A percentile compares a stretch with the other conserved stretches of the same genome.
Conservation (phyloP, 2,888 invertebrate species). For the Ditula angustiorana region DNA sequence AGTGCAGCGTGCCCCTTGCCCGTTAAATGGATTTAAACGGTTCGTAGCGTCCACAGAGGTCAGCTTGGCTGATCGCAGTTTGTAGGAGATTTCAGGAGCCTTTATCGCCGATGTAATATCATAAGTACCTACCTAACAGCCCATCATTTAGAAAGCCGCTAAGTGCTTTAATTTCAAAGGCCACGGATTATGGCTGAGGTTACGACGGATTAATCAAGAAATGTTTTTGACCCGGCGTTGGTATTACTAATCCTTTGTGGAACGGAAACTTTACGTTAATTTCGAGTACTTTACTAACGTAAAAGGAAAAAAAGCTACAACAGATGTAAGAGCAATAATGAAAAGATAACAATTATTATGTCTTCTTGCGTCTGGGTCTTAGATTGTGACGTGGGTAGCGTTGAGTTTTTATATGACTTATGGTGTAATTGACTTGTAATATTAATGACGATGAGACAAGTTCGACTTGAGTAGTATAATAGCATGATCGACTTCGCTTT, state of each 20-base stretch:
- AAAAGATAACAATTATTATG: background rate
- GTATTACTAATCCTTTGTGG: slow-evolving; percentile 11
- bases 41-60: slow-evolving; percentile 8
- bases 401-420: too few relatives aligned
- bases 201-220: slow-evolving; percentile 40
- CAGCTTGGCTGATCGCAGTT: slow-evolving; percentile 28
- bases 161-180: slow-evolving; percentile 42
- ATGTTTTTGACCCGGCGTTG: slow-evolving; percentile 33
- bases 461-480: too few relatives aligned
- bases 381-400: too few relatives aligned
- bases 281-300: slow-evolving; percentile 1
- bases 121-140: slow-evolving; percentile 34
- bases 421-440: too few relatives aligned
- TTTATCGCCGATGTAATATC: slow-evolving; percentile 30
- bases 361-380: too few relatives aligned
- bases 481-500: too few relatives aligned
- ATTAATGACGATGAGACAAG: too few relatives aligned
- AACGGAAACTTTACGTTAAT: slow-evolving; percentile 1
- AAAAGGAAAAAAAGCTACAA: background rate
- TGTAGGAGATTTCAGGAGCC: slow-evolving; percentile 4
- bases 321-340: too few relatives aligned
- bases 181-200: slow-evolving; percentile 39
- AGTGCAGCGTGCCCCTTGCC: background rate
- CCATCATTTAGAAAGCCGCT: slow-evolving; percentile 41
- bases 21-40: slow-evolving; percentile 12